Evolutionary conservation across 2,797 vertebrate species (phyloP).

Genomic region (Oryzias dopingdopingensis): DNA sequence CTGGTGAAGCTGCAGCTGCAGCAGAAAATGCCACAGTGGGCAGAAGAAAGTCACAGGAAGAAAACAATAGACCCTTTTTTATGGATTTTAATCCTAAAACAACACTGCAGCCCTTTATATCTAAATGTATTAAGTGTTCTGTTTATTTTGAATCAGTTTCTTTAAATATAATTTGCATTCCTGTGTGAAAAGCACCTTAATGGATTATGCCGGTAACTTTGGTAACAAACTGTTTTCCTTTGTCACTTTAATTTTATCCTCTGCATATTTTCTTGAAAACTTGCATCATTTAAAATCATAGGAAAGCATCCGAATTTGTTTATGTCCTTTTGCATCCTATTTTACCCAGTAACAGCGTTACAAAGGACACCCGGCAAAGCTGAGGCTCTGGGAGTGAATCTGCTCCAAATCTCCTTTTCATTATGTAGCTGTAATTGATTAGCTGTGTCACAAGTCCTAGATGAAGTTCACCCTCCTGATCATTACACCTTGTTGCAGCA

Average conservation of each 20-base stretch:
- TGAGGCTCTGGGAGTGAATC: conserved; percentile 67
- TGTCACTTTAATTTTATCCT: conserved; percentile 37
- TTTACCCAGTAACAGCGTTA: conserved; percentile 57
- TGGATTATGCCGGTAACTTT: conserved; percentile 11
- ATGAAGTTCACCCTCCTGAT: conserved; percentile 74
- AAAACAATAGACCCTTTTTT: conserved; percentile 15
- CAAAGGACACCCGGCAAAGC: conserved; percentile 64
- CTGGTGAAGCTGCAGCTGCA: conserved; percentile 29
- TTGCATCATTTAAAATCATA: conserved; percentile 39
- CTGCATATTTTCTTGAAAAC: conserved; percentile 20
- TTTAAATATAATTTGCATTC: neutral
- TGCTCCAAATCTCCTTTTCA: conserved; percentile 76
- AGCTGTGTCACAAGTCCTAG: conserved; percentile 72
- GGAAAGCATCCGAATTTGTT: conserved; percentile 54
- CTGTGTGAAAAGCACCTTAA: conserved; percentile 16
- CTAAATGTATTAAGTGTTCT: no score
- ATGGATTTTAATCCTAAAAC: neutral
- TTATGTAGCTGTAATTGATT: conserved; percentile 77
- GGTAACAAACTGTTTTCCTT: conserved; percentile 10
- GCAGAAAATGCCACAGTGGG: conserved; percentile 29
- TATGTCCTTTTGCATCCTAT: conserved; percentile 64
- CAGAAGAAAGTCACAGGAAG: conserved; percentile 28
- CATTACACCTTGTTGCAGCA: conserved; percentile 43
- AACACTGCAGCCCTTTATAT: no score
- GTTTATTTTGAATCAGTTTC: no score